These are phyloP conservation scores for Eudasyphora cyanicolor DNA, from an alignment of 2,888 invertebrate species.

Conservation along the genomic window DNA sequence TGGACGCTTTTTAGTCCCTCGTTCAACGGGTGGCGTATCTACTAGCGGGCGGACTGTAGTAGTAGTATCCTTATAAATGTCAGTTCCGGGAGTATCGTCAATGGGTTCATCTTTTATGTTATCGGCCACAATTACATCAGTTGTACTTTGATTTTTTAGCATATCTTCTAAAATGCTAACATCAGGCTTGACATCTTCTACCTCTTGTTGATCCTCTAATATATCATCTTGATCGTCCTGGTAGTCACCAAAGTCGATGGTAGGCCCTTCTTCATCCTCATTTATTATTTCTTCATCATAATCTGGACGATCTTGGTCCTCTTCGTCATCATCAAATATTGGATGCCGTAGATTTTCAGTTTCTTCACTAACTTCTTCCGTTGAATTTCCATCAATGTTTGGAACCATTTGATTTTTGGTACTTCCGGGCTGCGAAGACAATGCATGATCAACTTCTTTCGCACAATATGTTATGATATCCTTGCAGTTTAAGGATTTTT, in stretches of 20 bases:
- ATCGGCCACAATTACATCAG: background rate
- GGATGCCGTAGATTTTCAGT: background rate
- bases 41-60: background rate
- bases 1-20: background rate
- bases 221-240: constrained; percentile 60
- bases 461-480: constrained; percentile 67
- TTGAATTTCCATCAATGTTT: constrained; percentile 16
- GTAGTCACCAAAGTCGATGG: constrained; percentile 66
- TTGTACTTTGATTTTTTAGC: constrained; percentile 3
- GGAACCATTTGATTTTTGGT: constrained; percentile 53
- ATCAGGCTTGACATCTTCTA: constrained; percentile 55
- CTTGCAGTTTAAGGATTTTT: constrained; percentile 61
- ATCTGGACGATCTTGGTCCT: constrained; percentile 26
- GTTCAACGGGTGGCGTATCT: background rate
- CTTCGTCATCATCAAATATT: constrained; percentile 46
- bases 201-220: constrained; percentile 45
- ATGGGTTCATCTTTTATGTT: constrained; percentile 48
- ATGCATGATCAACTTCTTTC: constrained; percentile 63
- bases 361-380: constrained; percentile 34
- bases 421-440: constrained; percentile 51
- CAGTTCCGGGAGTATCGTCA: constrained; percentile 45
- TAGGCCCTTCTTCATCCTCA: constrained; percentile 67
- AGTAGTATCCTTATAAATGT: constrained; percentile 40
- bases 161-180: constrained; percentile 54
- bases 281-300: constrained; percentile 61